Evolutionary conservation across 2,888 invertebrate genomes (phyloP), one percentile per base, ranked within the genome.

Genomic region (Tiliacea citrago): DNA sequence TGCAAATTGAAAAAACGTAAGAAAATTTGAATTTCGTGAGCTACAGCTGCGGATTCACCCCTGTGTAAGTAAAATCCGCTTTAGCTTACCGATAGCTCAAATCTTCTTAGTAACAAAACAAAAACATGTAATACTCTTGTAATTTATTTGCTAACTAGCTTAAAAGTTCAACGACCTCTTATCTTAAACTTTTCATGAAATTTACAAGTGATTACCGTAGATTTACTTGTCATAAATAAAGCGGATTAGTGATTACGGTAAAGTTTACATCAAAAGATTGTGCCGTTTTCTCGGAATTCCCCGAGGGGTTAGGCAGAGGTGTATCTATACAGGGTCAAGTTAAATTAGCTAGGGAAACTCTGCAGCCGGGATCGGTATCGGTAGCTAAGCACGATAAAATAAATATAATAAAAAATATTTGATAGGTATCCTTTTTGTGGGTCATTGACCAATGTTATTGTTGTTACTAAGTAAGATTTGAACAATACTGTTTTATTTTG

Each of bases 151-250:
- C 6, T 51, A 29, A 45, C 6, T 8, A 51, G 18, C 35, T 60
- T n/a, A 49, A 42, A 70, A 78, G 61, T 55, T 76, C 71, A 55
- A 45, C 35, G 55, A 1, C 24, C 35, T 42, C 35, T 55, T 62
- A 63, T 79, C 76, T 12, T 18, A n/a, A 47, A 57, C 1, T 42
- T 51, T 78, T 24, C 2, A 63, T 45, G 55, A 24, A 62, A 57
- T 78, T 63, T 62, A 76, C 62, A 35, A 76, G 71, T 35, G 79
- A 79, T 76, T 62, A 70, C 10, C 18, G 6, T 24, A 49, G 55
- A 78, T 57, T 49, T 51, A 70, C 49, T 62, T 13, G 71, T 57
- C 16, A 60, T 77, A 77, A 79, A 73, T 65, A 73, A 65, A 65
- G 16, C 18, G 65, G 80, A 80, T 77, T 77, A 61, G 24, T 73